These are phyloP conservation scores for Calcarius lapponicus DNA, from an alignment of 2,797 vertebrate genomes.

Conservation along the genomic window DNA sequence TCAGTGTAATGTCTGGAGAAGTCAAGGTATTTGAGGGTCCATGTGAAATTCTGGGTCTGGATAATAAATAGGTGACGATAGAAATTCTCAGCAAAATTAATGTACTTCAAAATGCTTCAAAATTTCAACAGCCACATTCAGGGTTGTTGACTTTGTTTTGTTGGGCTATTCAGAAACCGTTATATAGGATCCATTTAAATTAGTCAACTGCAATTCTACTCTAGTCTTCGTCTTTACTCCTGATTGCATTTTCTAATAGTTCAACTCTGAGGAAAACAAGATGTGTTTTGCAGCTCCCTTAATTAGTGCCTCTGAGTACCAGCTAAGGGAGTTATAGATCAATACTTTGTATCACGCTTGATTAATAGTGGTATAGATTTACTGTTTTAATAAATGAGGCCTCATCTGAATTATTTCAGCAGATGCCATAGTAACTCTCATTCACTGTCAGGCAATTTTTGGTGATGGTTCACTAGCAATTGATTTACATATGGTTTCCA, in stretches of 20 bases:
- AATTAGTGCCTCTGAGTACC: conserved; percentile 30
- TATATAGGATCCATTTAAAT: neutral
- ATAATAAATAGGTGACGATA: neutral
- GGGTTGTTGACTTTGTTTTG: neutral
- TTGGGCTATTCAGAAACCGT: neutral
- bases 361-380: conserved; percentile 35
- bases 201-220: neutral
- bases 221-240: neutral
- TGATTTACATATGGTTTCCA: neutral
- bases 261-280: neutral
- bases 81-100: neutral
- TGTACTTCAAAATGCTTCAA: neutral
- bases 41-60: neutral
- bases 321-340: neutral
- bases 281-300: neutral
- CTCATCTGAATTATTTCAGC: conserved; percentile 22
- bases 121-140: neutral
- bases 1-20: neutral
- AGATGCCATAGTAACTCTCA: neutral
- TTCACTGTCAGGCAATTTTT: neutral
- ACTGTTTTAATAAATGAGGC: conserved; percentile 39
- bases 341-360: neutral
- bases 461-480: neutral
- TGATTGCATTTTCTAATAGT: neutral
- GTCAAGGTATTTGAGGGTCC: neutral